These are phyloP conservation scores for Leucania comma DNA, from an alignment of 2,888 invertebrate genomes.

Conservation along the genomic window DNA sequence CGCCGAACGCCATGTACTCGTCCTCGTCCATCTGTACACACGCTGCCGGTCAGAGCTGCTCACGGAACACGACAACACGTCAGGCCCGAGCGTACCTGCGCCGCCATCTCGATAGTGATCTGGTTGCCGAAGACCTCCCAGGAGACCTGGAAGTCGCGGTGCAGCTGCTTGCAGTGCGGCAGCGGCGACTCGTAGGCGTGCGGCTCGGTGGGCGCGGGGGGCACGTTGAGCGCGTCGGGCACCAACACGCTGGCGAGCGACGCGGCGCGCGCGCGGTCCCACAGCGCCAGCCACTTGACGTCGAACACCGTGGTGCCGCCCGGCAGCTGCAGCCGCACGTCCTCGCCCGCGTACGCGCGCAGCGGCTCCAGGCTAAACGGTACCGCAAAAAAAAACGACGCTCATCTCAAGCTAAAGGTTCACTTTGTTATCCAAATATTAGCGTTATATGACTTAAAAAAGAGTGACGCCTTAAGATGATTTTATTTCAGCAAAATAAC, in stretches of 20 bases:
- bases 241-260: constrained; percentile 91
- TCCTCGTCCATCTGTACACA: constrained; percentile 88
- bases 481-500: background rate
- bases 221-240: constrained; percentile 95
- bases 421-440: background rate
- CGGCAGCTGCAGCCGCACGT: constrained; percentile 94
- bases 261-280: constrained; percentile 90
- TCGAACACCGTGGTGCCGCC: constrained; percentile 95
- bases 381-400: background rate
- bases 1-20: constrained; percentile 97
- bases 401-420: background rate
- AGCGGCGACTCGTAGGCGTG: constrained; percentile 88
- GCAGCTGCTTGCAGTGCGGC: constrained; percentile 96
- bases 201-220: constrained; percentile 92
- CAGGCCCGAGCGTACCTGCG: constrained; percentile 88
- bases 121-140: constrained; percentile 98
- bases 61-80: background rate
- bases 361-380: constrained; percentile 96
- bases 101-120: constrained; percentile 96
- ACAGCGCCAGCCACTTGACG: constrained; percentile 96
- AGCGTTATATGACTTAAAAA: background rate
- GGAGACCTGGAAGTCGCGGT: constrained; percentile 95
- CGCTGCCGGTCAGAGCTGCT: background rate
- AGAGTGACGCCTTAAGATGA: background rate
- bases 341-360: constrained; percentile 93